Percentiles rank a stretch among this genome's conserved stretches.
These are phyloP conservation scores for Xenus cinereus DNA, from an alignment of 2,113 vertebrate genomes.

Conservation along the genomic window DNA sequence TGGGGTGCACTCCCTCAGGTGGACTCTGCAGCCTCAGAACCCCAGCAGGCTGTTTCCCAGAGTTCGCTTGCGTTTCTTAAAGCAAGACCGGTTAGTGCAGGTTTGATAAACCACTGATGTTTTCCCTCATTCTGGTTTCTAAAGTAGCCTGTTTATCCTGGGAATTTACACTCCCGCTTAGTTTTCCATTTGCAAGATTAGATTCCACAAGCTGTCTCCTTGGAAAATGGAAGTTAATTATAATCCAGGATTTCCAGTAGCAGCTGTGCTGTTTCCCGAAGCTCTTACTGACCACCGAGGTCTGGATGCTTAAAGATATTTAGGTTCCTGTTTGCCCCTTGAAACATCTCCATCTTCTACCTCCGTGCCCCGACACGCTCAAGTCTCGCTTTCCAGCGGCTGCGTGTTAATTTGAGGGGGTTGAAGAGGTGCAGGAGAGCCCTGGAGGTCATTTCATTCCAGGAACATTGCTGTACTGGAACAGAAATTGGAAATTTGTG, in stretches of 20 bases:
- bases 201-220: neutral
- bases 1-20: fast-evolving
- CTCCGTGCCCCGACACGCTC: neutral
- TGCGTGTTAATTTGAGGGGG: neutral
- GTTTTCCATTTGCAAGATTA: neutral
- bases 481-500: neutral
- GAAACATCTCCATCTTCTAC: neutral
- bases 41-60: neutral
- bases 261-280: neutral
- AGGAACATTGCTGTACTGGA: neutral
- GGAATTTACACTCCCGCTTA: neutral
- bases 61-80: neutral
- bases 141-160: neutral
- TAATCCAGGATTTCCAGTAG: neutral
- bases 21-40: neutral
- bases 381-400: neutral
- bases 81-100: neutral
- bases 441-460: neutral
- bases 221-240: neutral
- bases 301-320: neutral
- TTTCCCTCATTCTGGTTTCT: neutral
- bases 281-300: neutral
- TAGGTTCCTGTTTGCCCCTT: neutral
- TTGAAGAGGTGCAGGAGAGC: neutral
- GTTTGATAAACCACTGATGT: neutral